Conservation (phyloP, 2,888 invertebrate genomes). For the Neoascia interrupta region DNA sequence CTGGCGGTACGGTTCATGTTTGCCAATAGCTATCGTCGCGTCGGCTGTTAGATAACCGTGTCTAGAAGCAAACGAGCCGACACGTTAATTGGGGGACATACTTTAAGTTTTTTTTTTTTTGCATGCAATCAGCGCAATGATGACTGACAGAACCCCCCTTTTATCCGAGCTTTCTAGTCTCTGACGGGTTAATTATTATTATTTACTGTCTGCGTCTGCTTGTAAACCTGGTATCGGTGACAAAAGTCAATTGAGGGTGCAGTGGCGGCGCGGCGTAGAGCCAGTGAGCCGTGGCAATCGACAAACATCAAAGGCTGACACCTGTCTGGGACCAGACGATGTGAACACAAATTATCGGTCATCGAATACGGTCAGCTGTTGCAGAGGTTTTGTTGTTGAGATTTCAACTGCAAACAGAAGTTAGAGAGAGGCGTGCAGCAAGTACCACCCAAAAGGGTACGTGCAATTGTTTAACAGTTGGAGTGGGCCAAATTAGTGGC, state of each 20-base stretch:
- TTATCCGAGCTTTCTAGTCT: not conserved
- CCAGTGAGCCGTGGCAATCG: conserved; percentile 33
- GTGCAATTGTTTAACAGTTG: not conserved
- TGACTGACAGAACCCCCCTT: not conserved
- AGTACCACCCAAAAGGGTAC: not conserved
- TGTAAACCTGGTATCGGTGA: conserved; percentile 20
- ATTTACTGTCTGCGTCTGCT: conserved; percentile 57
- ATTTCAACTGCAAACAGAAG: conserved; percentile 2
- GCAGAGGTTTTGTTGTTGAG: too few relatives aligned
- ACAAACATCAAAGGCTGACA: conserved; percentile 31
- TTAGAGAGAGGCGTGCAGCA: not conserved
- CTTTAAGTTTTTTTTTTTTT: conserved; percentile 14
- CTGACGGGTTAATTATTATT: conserved; percentile 45
- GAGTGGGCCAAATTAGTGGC: not conserved
- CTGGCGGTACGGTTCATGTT: conserved; percentile 34
- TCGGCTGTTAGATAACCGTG: conserved; percentile 41
- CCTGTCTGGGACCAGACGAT: conserved; percentile 38
- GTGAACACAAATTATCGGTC: conserved; percentile 40
- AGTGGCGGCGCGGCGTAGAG: not conserved
- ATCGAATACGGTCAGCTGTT: conserved; percentile 54
- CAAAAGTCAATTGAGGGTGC: conserved; percentile 23
- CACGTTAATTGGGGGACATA: conserved; percentile 47
- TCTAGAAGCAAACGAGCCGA: conserved; percentile 25
- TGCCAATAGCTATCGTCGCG: conserved; percentile 33
- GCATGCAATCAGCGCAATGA: conserved; percentile 26